These are phyloP conservation scores for Physocephala rufipes DNA, from an alignment of 2,888 invertebrate species.

Conservation along the genomic window DNA sequence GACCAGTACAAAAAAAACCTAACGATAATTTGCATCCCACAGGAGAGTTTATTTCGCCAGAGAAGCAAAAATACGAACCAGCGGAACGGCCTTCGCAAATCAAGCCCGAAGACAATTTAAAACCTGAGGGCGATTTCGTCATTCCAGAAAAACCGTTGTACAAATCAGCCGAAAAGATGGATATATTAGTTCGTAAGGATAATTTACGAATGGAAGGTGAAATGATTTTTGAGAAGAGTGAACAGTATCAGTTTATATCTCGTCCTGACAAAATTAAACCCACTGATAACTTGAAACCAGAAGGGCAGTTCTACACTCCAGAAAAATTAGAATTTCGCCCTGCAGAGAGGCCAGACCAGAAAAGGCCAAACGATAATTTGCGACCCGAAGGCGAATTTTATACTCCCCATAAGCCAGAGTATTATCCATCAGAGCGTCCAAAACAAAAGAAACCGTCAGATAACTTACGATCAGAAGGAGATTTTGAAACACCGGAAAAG, in stretches of 20 bases:
- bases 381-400: constrained; percentile 71
- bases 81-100: constrained; percentile 64
- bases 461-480: constrained; percentile 5
- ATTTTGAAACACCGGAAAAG: background rate
- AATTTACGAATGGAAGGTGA: background rate
- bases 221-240: background rate
- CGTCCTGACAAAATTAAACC: constrained; percentile 2
- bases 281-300: background rate
- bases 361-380: constrained; percentile 69
- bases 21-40: constrained; percentile 69
- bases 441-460: constrained; percentile 1
- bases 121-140: constrained; percentile 64
- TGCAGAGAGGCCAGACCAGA: constrained; percentile 66
- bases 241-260: background rate
- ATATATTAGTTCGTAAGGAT: background rate
- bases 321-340: background rate
- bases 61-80: constrained; percentile 58
- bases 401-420: constrained; percentile 64
- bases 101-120: constrained; percentile 69
- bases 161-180: constrained; percentile 53
- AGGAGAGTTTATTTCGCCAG: constrained; percentile 65
- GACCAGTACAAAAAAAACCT: constrained; percentile 61
- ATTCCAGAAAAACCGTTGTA: constrained; percentile 42
- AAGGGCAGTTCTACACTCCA: background rate
- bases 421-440: constrained; percentile 49